These are phyloP conservation scores for Periparus ater DNA, from an alignment of 2,797 vertebrate species.

Conservation along the genomic window DNA sequence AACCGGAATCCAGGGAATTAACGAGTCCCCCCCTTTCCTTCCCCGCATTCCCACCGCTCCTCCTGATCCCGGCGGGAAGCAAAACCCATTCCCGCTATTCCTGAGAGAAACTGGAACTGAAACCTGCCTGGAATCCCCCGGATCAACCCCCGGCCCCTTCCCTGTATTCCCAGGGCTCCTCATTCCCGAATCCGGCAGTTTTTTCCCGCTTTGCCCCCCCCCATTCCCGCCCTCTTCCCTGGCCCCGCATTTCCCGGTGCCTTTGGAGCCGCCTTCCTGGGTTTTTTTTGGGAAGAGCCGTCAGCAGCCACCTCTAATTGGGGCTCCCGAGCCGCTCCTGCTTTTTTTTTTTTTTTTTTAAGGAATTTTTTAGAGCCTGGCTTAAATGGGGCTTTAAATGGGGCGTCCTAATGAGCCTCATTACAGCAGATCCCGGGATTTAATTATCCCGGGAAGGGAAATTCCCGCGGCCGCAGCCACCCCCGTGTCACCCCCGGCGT, in stretches of 20 bases:
- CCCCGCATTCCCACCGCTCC: rapidly evolving
- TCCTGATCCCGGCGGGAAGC: background rate
- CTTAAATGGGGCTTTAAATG: constrained; percentile 52
- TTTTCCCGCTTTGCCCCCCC: background rate
- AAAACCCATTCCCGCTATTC: background rate
- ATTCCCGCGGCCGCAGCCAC: background rate
- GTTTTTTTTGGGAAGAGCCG: background rate
- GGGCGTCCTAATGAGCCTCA: constrained; percentile 39
- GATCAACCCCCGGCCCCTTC: background rate
- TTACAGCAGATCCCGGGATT: constrained; percentile 37
- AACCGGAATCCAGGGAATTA: rapidly evolving
- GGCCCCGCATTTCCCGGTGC: background rate
- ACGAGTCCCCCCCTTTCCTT: background rate
- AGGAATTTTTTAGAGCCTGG: background rate
- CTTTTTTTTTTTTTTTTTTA: background rate
- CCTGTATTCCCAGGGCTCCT: background rate
- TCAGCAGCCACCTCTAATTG: background rate
- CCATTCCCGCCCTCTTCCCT: rapidly evolving
- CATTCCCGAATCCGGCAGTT: background rate
- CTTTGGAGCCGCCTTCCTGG: background rate
- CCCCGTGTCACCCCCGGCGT: background rate
- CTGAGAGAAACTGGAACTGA: background rate
- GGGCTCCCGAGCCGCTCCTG: background rate
- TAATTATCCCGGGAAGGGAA: background rate
- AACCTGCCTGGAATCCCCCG: rapidly evolving